Conservation (phyloP, 2,113 vertebrate genomes). For the Anguilla japonica region DNA sequence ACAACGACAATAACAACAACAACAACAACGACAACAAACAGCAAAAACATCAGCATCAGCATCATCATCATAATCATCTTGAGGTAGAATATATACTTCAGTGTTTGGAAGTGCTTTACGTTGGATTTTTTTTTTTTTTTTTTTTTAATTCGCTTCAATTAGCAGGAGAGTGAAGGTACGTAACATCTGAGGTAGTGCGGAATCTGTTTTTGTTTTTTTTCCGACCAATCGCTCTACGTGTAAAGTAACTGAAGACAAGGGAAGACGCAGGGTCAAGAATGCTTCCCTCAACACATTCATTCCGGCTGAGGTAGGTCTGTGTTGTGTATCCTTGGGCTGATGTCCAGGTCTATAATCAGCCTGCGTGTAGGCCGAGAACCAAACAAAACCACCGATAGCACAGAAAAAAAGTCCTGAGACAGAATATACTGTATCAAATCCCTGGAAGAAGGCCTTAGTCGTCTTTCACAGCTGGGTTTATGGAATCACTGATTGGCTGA, state of each 20-base stretch:
- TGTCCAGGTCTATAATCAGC: constrained; percentile 68
- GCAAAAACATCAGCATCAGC: constrained; percentile 10
- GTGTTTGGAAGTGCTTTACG: constrained; percentile 89
- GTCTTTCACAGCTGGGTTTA: constrained; percentile 58
- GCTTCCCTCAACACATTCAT: constrained; percentile 93
- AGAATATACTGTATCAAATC: constrained; percentile 61
- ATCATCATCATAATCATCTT: constrained; percentile 75
- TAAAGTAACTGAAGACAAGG: constrained; percentile 66
- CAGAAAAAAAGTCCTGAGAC: constrained; percentile 86
- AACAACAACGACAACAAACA: constrained; percentile 53
- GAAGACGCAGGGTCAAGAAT: constrained; percentile 71
- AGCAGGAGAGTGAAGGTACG: constrained; percentile 64
- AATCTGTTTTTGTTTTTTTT: constrained; percentile 65
- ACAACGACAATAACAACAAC: constrained; percentile 48
- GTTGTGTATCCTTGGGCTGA: constrained; percentile 72
- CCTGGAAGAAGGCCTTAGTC: constrained; percentile 63
- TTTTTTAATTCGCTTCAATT: constrained; percentile 46
- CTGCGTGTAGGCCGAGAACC: constrained; percentile 71
- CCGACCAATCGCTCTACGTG: constrained; percentile 70
- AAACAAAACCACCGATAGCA: constrained; percentile 62
- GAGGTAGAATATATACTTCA: constrained; percentile 97
- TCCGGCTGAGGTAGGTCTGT: constrained; percentile 98
- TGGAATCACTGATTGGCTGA: constrained; percentile 67
- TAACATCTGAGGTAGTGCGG: constrained; percentile 91
- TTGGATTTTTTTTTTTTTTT: constrained; percentile 63